These are phyloP conservation scores for Xenops minutus DNA, from an alignment of 2,797 vertebrate species.

Conservation along the genomic window DNA sequence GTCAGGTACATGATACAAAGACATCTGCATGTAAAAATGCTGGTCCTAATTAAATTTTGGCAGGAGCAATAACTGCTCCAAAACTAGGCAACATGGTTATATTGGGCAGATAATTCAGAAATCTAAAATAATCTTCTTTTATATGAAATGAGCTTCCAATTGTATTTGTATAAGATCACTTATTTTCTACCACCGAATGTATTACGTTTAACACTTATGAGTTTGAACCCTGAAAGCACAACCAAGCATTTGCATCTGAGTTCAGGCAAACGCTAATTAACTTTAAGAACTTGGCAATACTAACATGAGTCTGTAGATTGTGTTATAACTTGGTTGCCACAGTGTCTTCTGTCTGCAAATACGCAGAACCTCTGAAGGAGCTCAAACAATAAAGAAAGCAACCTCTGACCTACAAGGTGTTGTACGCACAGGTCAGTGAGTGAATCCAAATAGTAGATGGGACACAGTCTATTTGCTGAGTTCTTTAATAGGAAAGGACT, in stretches of 20 bases:
- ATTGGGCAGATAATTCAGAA: conserved; percentile 6
- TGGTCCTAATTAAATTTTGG: conserved; percentile 21
- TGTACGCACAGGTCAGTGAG: background rate
- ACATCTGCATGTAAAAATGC: conserved; percentile 7
- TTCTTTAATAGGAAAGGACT: background rate
- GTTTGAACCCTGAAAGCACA: background rate
- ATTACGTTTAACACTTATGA: background rate
- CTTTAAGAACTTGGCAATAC: background rate
- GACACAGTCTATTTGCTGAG: background rate
- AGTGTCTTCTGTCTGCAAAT: background rate
- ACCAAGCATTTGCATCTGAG: background rate
- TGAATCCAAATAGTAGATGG: rapidly evolving
- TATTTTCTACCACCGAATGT: background rate
- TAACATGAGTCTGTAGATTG: background rate
- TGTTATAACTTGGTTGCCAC: background rate
- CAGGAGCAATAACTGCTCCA: background rate
- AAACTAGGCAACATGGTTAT: background rate
- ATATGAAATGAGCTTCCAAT: background rate
- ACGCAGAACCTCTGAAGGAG: background rate
- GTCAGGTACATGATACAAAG: background rate
- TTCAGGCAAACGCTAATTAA: background rate
- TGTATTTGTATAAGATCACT: background rate
- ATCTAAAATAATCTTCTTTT: background rate
- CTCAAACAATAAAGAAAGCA: background rate
- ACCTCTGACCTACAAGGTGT: background rate